Base-by-base conservation (phyloP, 2,113 vertebrate genomes). In the Dunckerocampus dactyliophorus region DNA sequence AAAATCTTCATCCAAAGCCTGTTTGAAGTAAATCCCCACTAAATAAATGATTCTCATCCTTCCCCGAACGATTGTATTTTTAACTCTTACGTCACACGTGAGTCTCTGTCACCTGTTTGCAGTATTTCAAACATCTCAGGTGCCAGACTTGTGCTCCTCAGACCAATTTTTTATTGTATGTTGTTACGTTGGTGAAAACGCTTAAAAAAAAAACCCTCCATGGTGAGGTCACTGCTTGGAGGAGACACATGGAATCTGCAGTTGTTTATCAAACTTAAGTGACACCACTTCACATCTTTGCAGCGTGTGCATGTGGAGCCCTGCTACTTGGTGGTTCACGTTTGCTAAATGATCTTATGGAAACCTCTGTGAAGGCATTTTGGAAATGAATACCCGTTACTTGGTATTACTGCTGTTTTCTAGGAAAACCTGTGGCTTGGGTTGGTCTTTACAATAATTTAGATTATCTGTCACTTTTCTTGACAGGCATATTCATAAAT, bases 171-270 rank as follows among this genome's bases (percentile, higher is more conserved):
- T 42, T 53, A 34, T 62, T 43, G 28, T 47, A 62, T 59, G 65
- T 69, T 47, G 42, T n/a, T n/a, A n/a, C n/a, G n/a, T 63, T n/a
- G 45, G 65, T 67, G 67, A 79, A 81, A 80, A 74, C 52, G 76
- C 74, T 80, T 57, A 19, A 56, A 76, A 79, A 81, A 34, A 34
- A 28, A 39, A 39, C 10, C 66, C 54, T 78, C 58, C 5, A 49
- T 3, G 15, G 59, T 86, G 82, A 88, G 70, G 80, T 85, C 83
- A 88, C 66, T 51, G 17, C 59, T 77, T 87, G 80, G 84, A 85
- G 65, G 48, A 51, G 49, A 69, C 66, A 64, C 58, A 15, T 81
- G 78, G 79, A 86, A 77, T 82, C 60, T 70, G 58, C 4, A 59
- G 77, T 77, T 85, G 78, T 86, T 85, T 79, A 82, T 84, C 78